A percentile compares a stretch with the other conserved stretches of the same genome.
Conservation (phyloP, 1,140 invertebrate species). For the Zaprionus lachaisei region DNA sequence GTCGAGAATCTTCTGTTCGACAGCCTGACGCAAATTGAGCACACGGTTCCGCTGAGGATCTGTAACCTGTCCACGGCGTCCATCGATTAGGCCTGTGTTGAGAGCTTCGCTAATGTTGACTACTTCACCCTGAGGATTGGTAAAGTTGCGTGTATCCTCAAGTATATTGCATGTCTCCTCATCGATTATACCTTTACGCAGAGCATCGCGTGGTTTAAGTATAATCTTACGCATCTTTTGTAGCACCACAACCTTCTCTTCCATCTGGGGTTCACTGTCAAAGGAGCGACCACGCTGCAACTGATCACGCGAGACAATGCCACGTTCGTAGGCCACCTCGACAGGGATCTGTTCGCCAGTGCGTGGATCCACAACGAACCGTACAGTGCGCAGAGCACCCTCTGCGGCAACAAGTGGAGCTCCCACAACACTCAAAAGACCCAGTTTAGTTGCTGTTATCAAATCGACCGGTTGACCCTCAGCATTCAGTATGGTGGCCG, state of each 20-base stretch:
- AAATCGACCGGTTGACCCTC: constrained; percentile 88
- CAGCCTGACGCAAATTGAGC: constrained; percentile 92
- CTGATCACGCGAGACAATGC: constrained; percentile 87
- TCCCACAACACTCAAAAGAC: constrained; percentile 89
- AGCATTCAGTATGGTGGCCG: constrained; percentile 89
- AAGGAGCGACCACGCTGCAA: constrained; percentile 86
- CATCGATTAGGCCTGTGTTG: constrained; percentile 90
- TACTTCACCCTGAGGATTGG: constrained; percentile 86
- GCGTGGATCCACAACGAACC: constrained; percentile 90
- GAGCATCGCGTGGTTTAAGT: constrained; percentile 89
- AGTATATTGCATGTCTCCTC: constrained; percentile 89
- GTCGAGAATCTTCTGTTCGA: constrained; percentile 94
- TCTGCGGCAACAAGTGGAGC: constrained; percentile 89
- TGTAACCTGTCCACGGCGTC: constrained; percentile 90
- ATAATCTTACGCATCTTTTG: constrained; percentile 92
- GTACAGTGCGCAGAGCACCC: constrained; percentile 84
- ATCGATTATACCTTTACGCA: constrained; percentile 91
- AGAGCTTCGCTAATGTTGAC: constrained; percentile 91
- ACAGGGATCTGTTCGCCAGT: constrained; percentile 91
- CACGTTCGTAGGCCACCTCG: constrained; percentile 92
- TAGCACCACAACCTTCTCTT: constrained; percentile 89
- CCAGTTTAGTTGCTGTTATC: constrained; percentile 91
- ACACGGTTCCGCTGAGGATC: constrained; percentile 92
- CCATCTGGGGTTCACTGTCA: constrained; percentile 88
- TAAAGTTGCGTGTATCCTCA: constrained; percentile 86